Conservation (phyloP, 2,888 invertebrate species). For the Diaperis boleti region DNA sequence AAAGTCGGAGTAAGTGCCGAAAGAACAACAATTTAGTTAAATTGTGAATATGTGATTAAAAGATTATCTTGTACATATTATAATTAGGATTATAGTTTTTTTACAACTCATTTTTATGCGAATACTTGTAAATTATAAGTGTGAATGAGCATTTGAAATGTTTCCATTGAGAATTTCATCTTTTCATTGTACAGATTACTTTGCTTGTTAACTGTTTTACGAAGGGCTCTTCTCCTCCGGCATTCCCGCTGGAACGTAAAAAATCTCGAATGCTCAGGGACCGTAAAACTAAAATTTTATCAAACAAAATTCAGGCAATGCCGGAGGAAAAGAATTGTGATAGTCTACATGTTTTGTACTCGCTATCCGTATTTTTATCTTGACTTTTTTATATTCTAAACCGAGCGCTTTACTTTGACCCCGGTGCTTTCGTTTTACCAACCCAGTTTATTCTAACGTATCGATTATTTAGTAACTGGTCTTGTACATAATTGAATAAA, state of each 20-base stretch:
- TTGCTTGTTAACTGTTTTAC: constrained; percentile 14
- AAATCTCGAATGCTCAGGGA: constrained; percentile 39
- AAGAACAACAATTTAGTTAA: constrained; percentile 24
- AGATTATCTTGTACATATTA: constrained; percentile 54
- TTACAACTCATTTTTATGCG: constrained; percentile 62
- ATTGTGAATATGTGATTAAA: constrained; percentile 55
- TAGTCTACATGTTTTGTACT: constrained; percentile 23
- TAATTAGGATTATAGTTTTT: constrained; percentile 63
- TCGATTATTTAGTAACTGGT: constrained; percentile 41
- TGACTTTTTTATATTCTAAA: constrained; percentile 21
- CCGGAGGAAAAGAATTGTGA: constrained; percentile 44
- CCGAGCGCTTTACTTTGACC: constrained; percentile 26
- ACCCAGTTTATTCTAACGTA: constrained; percentile 30
- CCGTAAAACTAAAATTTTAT: constrained; percentile 26
- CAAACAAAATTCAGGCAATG: constrained; percentile 16
- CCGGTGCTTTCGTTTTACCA: constrained; percentile 34
- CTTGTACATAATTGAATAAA: constrained; percentile 62
- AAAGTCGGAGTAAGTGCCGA: constrained; percentile 40
- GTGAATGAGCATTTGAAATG: constrained; percentile 53
- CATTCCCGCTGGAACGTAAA: constrained; percentile 18
- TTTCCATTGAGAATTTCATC: constrained; percentile 42
- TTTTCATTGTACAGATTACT: constrained; percentile 30
- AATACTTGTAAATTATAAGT: constrained; percentile 59
- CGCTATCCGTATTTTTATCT: constrained; percentile 3
- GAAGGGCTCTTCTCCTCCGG: constrained; percentile 43